Conservation (phyloP, 2,888 invertebrate species). For the Pherbina coryleti region DNA sequence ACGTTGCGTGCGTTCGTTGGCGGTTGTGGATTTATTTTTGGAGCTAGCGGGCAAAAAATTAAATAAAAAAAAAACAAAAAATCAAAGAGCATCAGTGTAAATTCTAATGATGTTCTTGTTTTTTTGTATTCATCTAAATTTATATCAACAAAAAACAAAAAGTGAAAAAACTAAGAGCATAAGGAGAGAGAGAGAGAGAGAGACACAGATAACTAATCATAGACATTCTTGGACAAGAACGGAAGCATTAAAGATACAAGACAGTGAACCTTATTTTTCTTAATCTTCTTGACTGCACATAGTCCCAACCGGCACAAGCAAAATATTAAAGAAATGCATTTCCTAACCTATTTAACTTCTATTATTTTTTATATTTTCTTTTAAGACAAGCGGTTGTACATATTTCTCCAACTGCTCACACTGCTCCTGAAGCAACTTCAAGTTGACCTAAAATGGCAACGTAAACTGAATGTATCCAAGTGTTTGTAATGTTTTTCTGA, state of each 20-base stretch:
- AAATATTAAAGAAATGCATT: neutral
- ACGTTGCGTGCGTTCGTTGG: slow-evolving; percentile 16
- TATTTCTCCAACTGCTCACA: no score
- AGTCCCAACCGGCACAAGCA: no score
- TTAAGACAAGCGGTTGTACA: neutral
- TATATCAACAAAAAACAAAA: slow-evolving; percentile 35
- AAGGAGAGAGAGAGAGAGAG: neutral
- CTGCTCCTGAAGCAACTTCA: no score
- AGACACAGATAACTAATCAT: neutral
- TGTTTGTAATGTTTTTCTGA: no score
- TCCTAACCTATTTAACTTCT: neutral
- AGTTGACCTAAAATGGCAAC: no score
- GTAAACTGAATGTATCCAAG: no score
- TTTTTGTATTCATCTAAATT: slow-evolving; percentile 38
- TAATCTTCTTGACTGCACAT: no score
- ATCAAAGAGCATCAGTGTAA: slow-evolving; percentile 28
- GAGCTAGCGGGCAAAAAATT: slow-evolving; percentile 26
- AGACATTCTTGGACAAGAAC: neutral
- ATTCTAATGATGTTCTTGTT: slow-evolving; percentile 27
- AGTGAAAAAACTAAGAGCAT: neutral
- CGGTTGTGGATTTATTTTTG: slow-evolving; percentile 43
- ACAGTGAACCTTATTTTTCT: no score
- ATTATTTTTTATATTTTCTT: neutral
- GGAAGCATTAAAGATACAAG: neutral
- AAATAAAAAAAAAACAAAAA: neutral